Percentiles rank a stretch among this genome's conserved stretches.
Conservation (phyloP, 2,888 invertebrate genomes). For the Heliconius cydno region DNA sequence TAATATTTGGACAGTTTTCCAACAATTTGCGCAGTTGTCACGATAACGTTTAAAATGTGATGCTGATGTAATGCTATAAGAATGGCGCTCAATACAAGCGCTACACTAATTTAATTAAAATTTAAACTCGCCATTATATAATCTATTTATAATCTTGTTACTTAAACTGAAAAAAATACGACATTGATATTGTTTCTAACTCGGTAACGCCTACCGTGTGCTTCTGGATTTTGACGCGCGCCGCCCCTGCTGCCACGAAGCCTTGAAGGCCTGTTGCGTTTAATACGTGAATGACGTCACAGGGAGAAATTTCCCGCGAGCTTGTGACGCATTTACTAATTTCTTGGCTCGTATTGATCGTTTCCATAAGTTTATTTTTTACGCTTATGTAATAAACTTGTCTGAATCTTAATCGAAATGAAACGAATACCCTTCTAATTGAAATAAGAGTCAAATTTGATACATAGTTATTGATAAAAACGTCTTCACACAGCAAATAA, state of each 20-base stretch:
- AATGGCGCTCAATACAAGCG: conserved; percentile 49
- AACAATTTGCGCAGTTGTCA: conserved; percentile 73
- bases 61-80: conserved; percentile 64
- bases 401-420: not conserved
- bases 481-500: not conserved
- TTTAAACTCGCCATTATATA: conserved; percentile 29
- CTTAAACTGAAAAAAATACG: conserved; percentile 34
- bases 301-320: conserved; percentile 55
- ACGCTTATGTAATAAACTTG: conserved; percentile 6
- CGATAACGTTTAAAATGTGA: conserved; percentile 51
- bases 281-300: conserved; percentile 66
- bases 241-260: conserved; percentile 36
- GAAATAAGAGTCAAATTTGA: not conserved
- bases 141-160: conserved; percentile 31
- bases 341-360: conserved; percentile 43
- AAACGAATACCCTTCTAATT: not conserved
- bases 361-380: not conserved
- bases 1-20: conserved; percentile 75
- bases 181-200: conserved; percentile 28
- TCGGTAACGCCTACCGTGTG: conserved; percentile 47
- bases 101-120: conserved; percentile 57
- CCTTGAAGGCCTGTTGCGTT: conserved; percentile 30
- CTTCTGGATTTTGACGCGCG: conserved; percentile 28
- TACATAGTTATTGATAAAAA: not conserved
- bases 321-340: conserved; percentile 46